Base-by-base conservation (phyloP, 2,888 invertebrate genomes). In the Drosophila kambysellisi region DNA sequence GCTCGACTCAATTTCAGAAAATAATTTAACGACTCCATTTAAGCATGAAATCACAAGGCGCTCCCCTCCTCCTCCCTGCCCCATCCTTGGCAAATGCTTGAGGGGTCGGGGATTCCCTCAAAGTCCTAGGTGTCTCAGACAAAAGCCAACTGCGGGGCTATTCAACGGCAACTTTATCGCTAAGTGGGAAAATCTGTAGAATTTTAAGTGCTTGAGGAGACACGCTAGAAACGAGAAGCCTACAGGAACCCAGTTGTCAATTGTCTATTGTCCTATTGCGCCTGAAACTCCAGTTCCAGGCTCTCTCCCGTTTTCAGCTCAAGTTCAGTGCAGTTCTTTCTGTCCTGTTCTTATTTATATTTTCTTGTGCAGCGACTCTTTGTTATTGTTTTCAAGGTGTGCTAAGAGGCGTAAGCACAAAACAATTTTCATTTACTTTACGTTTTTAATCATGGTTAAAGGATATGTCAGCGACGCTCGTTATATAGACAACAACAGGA, bases 11-110 rank as follows among this genome's bases (percentile, higher is more conserved):
- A 89, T 88, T 90, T 83, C 79, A 87, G 81, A 87, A 91, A 86
- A 87, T 83, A 88, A 88, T 89, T 91, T 89, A 88, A 90, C 91
- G 90, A 90, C 90, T 88, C 82, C 79, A 88, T 89, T 91, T 83
- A 83, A 81, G 91, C 91, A 87, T 88, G 82, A 91, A 90, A 90
- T 91, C 87, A 83, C 79, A 83, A 81, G 82, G 66, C 57, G 59
- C 70, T 65, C 51, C 71, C 35, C 30, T 65, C 51, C 70, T 39
- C 41, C 30, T 30, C 30, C 48, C 33, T 30, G 29, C 48, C 35
- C 61, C 25, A 43, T 25, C 4, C 11, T 35, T 32, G 4, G 53
- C 65, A 58, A 53, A 35, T 61, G 46, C n/a, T 54, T 54, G 41
- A 51, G 75, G 76, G 76, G 81, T 52, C 57, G 39, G 54, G 35